Conservation (phyloP, 2,113 vertebrate genomes). For the Stegastes partitus region DNA sequence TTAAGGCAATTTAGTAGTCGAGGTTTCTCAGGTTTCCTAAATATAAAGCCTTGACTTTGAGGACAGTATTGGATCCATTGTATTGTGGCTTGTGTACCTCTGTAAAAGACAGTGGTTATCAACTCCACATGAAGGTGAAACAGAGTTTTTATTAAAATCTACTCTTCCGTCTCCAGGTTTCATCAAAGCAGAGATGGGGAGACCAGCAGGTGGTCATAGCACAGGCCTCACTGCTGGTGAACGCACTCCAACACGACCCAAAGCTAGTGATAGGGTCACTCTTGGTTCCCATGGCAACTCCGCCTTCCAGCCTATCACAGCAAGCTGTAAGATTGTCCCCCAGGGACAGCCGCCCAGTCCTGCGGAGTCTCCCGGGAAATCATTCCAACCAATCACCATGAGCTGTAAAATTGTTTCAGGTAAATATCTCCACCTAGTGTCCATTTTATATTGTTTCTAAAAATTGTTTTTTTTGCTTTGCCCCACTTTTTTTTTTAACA, state of each 20-base stretch:
- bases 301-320: constrained; percentile 98
- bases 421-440: constrained; percentile 72
- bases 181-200: constrained; percentile 86
- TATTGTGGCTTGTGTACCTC: neutral
- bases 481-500: neutral
- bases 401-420: constrained; percentile 99
- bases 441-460: neutral
- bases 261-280: constrained; percentile 89
- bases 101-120: neutral
- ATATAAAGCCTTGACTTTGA: neutral
- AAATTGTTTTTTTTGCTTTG: neutral
- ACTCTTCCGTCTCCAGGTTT: constrained; percentile 79
- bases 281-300: constrained; percentile 96
- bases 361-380: constrained; percentile 95
- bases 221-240: constrained; percentile 88
- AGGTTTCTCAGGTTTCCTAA: neutral
- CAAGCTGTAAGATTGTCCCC: constrained; percentile 97
- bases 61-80: neutral
- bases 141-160: neutral
- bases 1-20: too few relatives aligned
- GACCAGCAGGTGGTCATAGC: constrained; percentile 78
- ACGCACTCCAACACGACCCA: constrained; percentile 91
- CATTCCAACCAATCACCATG: constrained; percentile 99
- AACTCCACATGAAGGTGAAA: neutral
- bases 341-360: constrained; percentile 92